Percentiles rank a stretch among this genome's conserved stretches.
phyloP scores from a whole-genome alignment of 2,888 invertebrate species.

The Timema cristinae region DNA sequence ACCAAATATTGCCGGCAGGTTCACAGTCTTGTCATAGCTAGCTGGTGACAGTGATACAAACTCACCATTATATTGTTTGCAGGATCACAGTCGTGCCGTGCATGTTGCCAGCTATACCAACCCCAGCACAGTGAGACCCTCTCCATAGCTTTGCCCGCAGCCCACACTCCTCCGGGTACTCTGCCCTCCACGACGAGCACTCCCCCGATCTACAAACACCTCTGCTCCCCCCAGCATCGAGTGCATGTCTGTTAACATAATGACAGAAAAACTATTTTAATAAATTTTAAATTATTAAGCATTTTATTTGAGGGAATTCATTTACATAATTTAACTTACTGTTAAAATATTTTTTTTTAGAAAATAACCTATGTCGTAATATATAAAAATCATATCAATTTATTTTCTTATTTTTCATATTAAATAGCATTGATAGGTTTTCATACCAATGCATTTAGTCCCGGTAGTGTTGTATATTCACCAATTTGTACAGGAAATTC shows the following conservation, averaged over 20 bases:
- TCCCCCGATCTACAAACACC: constrained; percentile 55
- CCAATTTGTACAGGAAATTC: too few relatives aligned
- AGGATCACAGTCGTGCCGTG: constrained; percentile 50
- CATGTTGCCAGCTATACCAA: constrained; percentile 39
- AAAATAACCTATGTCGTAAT: too few relatives aligned
- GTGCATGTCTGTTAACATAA: constrained; percentile 31
- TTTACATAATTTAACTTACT: too few relatives aligned
- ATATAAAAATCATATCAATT: too few relatives aligned
- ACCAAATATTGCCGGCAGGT: constrained; percentile 45
- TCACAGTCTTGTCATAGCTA: constrained; percentile 49
- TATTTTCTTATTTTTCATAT: too few relatives aligned
- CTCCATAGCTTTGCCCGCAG: constrained; percentile 51
- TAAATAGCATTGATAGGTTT: too few relatives aligned
- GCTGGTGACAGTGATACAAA: constrained; percentile 26
- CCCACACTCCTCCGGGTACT: constrained; percentile 46
- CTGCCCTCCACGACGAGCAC: constrained; percentile 59
- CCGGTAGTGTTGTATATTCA: too few relatives aligned
- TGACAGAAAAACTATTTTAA: too few relatives aligned
- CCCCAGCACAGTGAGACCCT: constrained; percentile 62
- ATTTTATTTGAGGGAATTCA: too few relatives aligned
- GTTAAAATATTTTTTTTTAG: too few relatives aligned
- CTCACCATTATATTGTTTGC: constrained; percentile 51
- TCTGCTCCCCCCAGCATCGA: constrained; percentile 31
- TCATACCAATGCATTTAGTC: too few relatives aligned
- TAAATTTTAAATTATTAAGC: too few relatives aligned